Evolutionary conservation across 2,888 invertebrate species (phyloP), one percentile per base, ranked within the genome.

Genomic region (Archips xylosteana): DNA sequence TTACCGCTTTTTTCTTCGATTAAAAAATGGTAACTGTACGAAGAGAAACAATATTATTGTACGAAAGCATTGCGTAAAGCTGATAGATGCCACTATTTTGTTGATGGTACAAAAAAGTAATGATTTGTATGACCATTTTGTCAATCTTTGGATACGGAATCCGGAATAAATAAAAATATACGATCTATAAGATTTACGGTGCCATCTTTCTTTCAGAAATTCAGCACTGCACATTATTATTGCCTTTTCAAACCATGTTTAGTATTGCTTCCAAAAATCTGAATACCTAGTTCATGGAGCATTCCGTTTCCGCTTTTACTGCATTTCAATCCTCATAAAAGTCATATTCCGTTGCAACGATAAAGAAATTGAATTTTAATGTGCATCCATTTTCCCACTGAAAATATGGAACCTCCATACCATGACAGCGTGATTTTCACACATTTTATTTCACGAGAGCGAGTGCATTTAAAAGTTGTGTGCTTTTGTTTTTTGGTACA

Each of bases 311-410:
- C 54, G 63, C 10, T 64, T 62, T 62, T 36, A 15, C 49, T 49
- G 60, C 49, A 60, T 71, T 65, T 51, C 60, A 65, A 42, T 65
- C 51, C 64, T 49, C 65, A 71, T 71, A 65, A 71, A 71, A 60
- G 71, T 71, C 65, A 49, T 60, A 60, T 71, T 60, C 42, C 65
- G 57, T 60, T 60, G 65, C 60, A 8, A 34, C 65, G 71, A 65
- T 71, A 66, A 49, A 65, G 59, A 71, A 71, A 71, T 71, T 71
- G 71, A 49, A 71, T 71, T 66, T 71, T 71, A 71, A 71, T 60
- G 65, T 66, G 60, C 42, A n/a, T 47, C 60, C 32, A 45, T 60
- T 65, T 65, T 71, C 60, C 59, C 60, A 66, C 49, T 34, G 71
- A n/a, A 23, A 23, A 60, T 71, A 49, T n/a, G 12, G 51, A 13